Evolutionary conservation across 2,797 vertebrate genomes (phyloP).

Genomic region (Ciconia nigra): DNA sequence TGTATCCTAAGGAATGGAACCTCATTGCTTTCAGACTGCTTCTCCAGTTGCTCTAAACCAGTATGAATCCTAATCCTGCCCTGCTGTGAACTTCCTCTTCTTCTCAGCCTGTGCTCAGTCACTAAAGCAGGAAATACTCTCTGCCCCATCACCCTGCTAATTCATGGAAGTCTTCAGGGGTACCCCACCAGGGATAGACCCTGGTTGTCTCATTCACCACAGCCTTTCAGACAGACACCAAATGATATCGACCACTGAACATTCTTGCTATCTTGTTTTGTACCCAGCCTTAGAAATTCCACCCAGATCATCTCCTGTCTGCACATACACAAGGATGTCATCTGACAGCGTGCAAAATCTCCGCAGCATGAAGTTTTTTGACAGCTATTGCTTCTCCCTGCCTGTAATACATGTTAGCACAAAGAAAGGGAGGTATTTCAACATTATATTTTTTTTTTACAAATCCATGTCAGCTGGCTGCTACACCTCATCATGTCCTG

Average conservation of each 20-base stretch:
- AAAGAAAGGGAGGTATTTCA: background rate
- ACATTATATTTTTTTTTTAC: background rate
- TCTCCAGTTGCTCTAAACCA: background rate
- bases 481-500: background rate
- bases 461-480: background rate
- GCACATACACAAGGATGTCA: too few relatives aligned
- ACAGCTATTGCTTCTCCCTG: background rate
- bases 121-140: background rate
- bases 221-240: background rate
- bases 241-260: background rate
- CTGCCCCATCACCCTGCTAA: background rate
- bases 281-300: background rate
- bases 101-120: background rate
- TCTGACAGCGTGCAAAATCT: background rate
- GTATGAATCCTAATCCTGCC: background rate
- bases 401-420: accelerated
- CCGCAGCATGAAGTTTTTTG: background rate
- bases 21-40: background rate
- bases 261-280: background rate
- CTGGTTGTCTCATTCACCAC: background rate
- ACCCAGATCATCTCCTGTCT: background rate
- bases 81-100: background rate
- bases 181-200: background rate
- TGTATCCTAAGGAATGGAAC: background rate
- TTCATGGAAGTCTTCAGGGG: background rate